Evolutionary conservation across 2,113 vertebrate genomes (phyloP), one percentile per base, ranked within the genome.

Genomic region (Chunga burmeisteri): DNA sequence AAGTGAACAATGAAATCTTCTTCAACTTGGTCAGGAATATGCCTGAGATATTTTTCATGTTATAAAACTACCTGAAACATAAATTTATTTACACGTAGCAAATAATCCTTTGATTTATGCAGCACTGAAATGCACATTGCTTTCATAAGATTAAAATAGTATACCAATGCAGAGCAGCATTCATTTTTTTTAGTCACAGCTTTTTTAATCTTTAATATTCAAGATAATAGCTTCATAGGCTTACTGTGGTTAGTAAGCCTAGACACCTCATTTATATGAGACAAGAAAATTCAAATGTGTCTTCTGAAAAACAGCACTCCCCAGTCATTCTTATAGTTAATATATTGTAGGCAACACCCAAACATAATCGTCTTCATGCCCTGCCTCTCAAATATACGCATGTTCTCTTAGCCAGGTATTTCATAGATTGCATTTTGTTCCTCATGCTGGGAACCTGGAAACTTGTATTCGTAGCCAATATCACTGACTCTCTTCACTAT

Each of bases 191-290:
- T 46, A 46, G 44, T 87, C 40, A 59, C n/a, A 75, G 36, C 53
- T 78, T 27, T 81, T 81, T 91, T 26, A 56, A 53, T 91, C 58
- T 89, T 87, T 62, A 82, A 91, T 82, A 29, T 91, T 81, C 62
- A 73, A 85, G 65, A 53, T 94, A 79, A 56, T 96, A 52, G 36
- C 79, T 94, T 53, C 53, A 6, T 42, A 62, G 61, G 23, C 53
- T 89, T 88, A 50, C 55, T 84, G 77, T 80, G 88, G 81, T 92
- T 94, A 81, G 81, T 78, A 85, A 91, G 59, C 80, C 52, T 75
- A 78, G 89, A 68, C 49, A 58, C 16, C 47, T 95, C 61, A 53
- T 93, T 72, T 70, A 29, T 46, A 16, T 46, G 61, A 93, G 29
- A 84, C 78, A 72, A 79, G 32, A 85, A 91, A 72, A 91, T 93